Conservation (phyloP, 2,888 invertebrate genomes). For the Pachymerium ferrugineum region DNA sequence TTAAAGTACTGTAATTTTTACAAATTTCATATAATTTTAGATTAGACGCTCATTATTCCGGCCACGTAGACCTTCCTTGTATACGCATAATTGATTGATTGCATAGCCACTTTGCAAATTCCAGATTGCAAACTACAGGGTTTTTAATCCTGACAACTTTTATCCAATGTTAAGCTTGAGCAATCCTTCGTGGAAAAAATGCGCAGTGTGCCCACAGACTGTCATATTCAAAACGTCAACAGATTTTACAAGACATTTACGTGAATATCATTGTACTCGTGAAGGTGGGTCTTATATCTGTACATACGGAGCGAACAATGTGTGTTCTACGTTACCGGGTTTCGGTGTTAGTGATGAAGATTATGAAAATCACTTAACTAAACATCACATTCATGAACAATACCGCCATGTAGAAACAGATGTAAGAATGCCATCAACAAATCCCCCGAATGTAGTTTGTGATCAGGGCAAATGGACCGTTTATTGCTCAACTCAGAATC, state of each 20-base stretch:
- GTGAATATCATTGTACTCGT: constrained; percentile 70
- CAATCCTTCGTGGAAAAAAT: constrained; percentile 33
- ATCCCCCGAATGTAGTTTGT: constrained; percentile 26
- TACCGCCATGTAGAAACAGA: not conserved
- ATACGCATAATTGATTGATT: no score
- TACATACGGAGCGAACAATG: constrained; percentile 79
- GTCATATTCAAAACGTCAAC: constrained; percentile 38
- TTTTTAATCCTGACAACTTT: no score
- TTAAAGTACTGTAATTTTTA: no score
- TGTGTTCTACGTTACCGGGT: constrained; percentile 78
- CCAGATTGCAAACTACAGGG: no score
- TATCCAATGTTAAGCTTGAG: not conserved
- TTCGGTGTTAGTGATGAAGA: constrained; percentile 83
- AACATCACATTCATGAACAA: constrained; percentile 52
- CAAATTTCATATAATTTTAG: no score
- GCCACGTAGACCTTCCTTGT: no score
- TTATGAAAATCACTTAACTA: constrained; percentile 76
- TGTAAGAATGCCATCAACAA: not conserved
- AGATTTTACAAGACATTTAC: constrained; percentile 62
- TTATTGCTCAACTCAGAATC: constrained; percentile 85
- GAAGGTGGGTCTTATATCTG: constrained; percentile 83
- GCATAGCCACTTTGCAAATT: no score
- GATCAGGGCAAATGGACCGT: constrained; percentile 62
- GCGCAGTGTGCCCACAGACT: constrained; percentile 29
- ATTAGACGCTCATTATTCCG: no score